Base-by-base conservation (phyloP, 2,113 vertebrate genomes). In the Ciconia maguari region DNA sequence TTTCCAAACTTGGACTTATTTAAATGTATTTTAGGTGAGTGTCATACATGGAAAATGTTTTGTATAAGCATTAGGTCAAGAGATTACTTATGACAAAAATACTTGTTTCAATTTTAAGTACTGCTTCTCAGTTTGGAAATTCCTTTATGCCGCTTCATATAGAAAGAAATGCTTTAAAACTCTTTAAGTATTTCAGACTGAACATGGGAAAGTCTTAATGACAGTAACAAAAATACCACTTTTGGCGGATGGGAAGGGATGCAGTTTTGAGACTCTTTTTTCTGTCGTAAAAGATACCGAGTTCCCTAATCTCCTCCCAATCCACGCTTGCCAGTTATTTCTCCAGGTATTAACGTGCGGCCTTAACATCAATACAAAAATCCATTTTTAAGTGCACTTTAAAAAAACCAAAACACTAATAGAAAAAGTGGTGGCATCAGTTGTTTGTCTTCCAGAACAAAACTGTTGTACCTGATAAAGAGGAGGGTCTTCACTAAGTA, bases 81-180 rank as follows among this genome's bases (percentile, higher is more conserved):
- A 83, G 65, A 85, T 54, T 55, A 87, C 91, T 93, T 96, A 71
- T 54, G 80, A 89, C 89, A 85, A 91, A 93, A 96, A 68, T 19
- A 80, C 54, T 62, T 66, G 77, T 97, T 97, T 94, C 96, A 94
- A 42, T 96, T 95, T 96, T 91, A 94, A 96, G 72, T 62, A 86
- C n/a, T 65, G 24, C 81, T 82, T n/a, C 66, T 92, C 3, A 2
- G 25, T 69, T 92, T 94, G 90, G 92, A 96, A 96, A 95, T 96
- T 94, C 94, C 93, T 96, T 90, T 54, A 46, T 17, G 17, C 14
- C 61, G 44, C 90, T 92, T 95, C 69, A 48, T 70, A 51, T 4
- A 87, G 83, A 88, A 94, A 96, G 32, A 94, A 91, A 79, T 52
- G 32, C 27, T 87, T 65, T 65, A 72, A 77, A 91, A 57, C 58